Conservation (phyloP, 1,140 invertebrate genomes). For the Achatina immaculata region DNA sequence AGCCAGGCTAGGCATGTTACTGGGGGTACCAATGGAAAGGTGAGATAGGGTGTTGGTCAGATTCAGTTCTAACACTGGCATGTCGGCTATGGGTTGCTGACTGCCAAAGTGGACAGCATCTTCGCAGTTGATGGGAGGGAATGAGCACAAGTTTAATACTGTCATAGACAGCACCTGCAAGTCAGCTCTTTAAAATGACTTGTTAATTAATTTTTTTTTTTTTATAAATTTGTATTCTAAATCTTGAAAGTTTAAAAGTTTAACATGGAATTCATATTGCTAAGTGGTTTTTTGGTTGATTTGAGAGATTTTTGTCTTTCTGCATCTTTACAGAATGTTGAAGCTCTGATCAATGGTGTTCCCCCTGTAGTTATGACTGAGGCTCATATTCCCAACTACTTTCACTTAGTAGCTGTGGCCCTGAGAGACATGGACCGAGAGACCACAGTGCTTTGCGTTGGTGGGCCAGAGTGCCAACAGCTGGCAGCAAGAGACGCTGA, state of each 20-base stretch:
- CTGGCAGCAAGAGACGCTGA: slow-evolving; percentile 33
- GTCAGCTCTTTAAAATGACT: too few species aligned
- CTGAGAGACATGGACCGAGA: slow-evolving; percentile 25
- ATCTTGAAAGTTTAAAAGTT: not conserved
- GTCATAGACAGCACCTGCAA: too few species aligned
- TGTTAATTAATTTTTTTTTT: not conserved
- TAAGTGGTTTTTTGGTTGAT: too few species aligned
- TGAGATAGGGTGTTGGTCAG: too few species aligned
- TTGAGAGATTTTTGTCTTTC: not conserved
- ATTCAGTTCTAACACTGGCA: too few species aligned
- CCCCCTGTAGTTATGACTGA: slow-evolving; percentile 23
- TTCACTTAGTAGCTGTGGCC: not conserved
- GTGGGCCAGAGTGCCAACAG: slow-evolving; percentile 25
- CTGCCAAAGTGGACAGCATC: too few species aligned
- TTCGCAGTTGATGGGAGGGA: too few species aligned
- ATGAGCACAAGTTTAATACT: too few species aligned
- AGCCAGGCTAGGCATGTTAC: too few species aligned
- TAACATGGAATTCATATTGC: too few species aligned
- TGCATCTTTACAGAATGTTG: slow-evolving; percentile 25
- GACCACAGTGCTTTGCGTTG: slow-evolving; percentile 32
- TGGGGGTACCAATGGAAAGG: too few species aligned
- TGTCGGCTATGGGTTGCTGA: too few species aligned
- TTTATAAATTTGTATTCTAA: not conserved
- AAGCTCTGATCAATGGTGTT: slow-evolving; percentile 21
- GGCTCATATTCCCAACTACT: slow-evolving; percentile 4